Evolutionary conservation across 2,797 vertebrate species (phyloP).

Genomic region (Emydoidea blandingii): DNA sequence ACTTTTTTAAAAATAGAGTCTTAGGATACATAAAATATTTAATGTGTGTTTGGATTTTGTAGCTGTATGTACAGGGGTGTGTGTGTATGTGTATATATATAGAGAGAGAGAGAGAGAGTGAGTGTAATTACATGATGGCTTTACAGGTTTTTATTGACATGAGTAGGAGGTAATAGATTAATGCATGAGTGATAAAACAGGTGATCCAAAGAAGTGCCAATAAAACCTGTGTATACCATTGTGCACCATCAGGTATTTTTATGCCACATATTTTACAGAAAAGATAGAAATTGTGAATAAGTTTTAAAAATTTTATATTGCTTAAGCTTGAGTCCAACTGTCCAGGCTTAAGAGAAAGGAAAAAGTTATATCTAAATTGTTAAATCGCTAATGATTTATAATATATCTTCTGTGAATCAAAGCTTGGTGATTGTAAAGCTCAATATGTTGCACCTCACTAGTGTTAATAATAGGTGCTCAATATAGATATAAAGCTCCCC

Average conservation of each 20-base stretch:
- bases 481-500: neutral
- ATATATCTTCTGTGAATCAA: neutral
- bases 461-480: neutral
- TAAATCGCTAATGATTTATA: neutral
- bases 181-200: neutral
- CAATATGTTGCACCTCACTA: neutral
- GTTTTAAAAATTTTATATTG: neutral
- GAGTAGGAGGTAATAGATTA: neutral
- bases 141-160: neutral
- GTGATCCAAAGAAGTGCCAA: neutral
- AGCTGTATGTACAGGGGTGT: neutral
- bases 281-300: neutral
- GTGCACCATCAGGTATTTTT: neutral
- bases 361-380: neutral
- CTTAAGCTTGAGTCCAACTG: neutral
- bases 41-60: neutral
- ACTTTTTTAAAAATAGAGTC: constrained; percentile 67
- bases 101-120: neutral
- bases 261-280: neutral
- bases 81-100: neutral
- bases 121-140: neutral
- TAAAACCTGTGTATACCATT: neutral
- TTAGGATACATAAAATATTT: constrained; percentile 50
- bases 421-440: neutral
- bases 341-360: neutral